phyloP scores from a whole-genome alignment of 2,888 invertebrate genomes.

The Monochamus alternatus region DNA sequence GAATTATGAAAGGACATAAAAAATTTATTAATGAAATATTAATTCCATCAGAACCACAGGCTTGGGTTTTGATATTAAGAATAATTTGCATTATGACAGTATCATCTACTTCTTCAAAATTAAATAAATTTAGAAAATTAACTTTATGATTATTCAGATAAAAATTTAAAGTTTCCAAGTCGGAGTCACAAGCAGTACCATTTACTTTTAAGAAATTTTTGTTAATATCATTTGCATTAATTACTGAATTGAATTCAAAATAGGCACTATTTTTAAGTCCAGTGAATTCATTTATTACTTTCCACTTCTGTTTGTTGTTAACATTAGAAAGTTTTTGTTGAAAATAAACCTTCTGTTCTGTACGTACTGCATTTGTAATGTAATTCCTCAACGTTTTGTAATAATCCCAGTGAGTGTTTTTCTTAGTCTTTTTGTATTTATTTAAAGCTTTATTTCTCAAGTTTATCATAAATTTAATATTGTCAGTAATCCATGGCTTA shows the following conservation, averaged over 20 bases:
- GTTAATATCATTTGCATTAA: not conserved
- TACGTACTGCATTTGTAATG: not conserved
- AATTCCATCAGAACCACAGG: not conserved
- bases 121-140: not conserved
- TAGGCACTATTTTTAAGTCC: not conserved
- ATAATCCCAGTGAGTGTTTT: conserved; percentile 6
- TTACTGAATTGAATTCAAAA: not conserved
- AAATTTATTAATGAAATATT: too few species aligned
- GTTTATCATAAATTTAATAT: not conserved
- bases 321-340: conserved; percentile 7
- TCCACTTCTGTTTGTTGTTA: conserved; percentile 2
- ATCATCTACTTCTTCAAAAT: not conserved
- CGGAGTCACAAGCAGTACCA: too few species aligned
- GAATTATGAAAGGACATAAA: too few species aligned
- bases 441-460: not conserved
- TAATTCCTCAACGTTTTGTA: not conserved
- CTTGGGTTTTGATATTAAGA: not conserved
- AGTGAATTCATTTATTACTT: not conserved
- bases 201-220: too few species aligned
- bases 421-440: too few species aligned
- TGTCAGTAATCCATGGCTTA: conserved; percentile 20
- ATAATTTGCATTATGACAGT: not conserved
- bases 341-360: not conserved
- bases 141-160: not conserved
- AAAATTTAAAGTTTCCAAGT: too few species aligned